These are phyloP conservation scores for Heliconius himera DNA, from an alignment of 1,140 invertebrate genomes.

Conservation along the genomic window DNA sequence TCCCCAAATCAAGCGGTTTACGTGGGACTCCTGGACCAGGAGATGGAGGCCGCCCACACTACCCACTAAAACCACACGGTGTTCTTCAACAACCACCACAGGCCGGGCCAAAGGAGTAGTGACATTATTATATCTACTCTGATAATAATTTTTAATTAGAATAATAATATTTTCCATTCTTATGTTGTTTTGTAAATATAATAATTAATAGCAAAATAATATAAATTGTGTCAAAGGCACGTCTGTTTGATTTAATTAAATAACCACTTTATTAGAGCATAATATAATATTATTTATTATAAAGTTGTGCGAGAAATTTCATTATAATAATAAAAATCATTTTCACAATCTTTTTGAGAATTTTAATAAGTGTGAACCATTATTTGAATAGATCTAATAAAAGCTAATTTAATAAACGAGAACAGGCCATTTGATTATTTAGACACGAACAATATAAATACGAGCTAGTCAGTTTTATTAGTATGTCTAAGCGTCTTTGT, in stretches of 20 bases:
- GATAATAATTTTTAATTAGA: too few species aligned
- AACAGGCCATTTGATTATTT: slow-evolving; percentile 31
- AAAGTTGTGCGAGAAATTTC: not conserved
- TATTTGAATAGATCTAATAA: slow-evolving; percentile 1
- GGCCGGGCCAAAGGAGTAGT: too few species aligned
- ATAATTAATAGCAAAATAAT: too few species aligned
- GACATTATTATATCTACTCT: too few species aligned
- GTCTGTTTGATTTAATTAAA: not conserved
- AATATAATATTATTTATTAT: not conserved
- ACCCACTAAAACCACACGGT: too few species aligned
- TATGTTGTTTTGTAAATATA: too few species aligned
- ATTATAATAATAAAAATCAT: not conserved
- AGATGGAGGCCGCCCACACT: too few species aligned
- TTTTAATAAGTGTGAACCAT: not conserved
- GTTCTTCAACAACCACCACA: too few species aligned
- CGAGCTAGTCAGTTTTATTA: slow-evolving; percentile 44
- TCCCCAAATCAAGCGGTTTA: too few species aligned
- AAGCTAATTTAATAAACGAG: slow-evolving; percentile 29
- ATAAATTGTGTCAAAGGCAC: not conserved
- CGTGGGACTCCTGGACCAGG: too few species aligned
- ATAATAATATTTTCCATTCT: too few species aligned
- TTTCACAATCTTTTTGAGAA: not conserved
- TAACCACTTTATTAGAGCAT: not conserved
- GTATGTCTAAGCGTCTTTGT: slow-evolving; percentile 48
- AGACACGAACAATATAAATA: slow-evolving; percentile 42